Evolutionary conservation across 1,140 invertebrate species (phyloP).

Genomic region (Phthorimaea operculella): DNA sequence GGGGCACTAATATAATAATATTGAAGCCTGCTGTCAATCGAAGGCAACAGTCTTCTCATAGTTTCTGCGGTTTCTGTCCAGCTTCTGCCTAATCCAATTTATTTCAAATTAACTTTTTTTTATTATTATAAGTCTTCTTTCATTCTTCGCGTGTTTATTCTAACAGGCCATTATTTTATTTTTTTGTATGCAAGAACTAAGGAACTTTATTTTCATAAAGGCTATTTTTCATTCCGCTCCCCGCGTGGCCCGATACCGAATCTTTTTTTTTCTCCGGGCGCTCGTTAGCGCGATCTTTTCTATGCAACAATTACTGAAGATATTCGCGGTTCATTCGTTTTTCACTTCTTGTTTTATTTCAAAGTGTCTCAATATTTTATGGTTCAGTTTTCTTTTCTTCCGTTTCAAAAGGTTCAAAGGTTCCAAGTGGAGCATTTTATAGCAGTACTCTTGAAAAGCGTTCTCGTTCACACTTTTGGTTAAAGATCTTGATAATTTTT

Average conservation of each 20-base stretch:
- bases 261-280: slow-evolving; percentile 13
- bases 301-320: slow-evolving; percentile 22
- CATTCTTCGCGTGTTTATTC: too few species aligned
- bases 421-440: not conserved
- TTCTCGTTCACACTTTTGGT: not conserved
- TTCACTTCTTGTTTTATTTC: slow-evolving; percentile 14
- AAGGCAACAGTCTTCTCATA: too few species aligned
- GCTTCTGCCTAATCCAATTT: too few species aligned
- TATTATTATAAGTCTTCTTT: too few species aligned
- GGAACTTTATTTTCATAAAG: too few species aligned
- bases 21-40: too few species aligned
- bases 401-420: not conserved
- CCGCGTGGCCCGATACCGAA: slow-evolving; percentile 9
- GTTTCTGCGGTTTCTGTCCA: too few species aligned
- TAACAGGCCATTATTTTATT: too few species aligned
- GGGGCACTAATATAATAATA: too few species aligned
- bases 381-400: not conserved
- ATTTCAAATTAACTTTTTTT: too few species aligned
- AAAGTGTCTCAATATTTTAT: not conserved
- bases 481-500: not conserved
- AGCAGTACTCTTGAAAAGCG: not conserved
- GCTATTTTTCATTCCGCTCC: not conserved
- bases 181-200: too few species aligned
- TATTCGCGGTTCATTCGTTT: slow-evolving; percentile 14
- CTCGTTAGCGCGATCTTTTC: slow-evolving; percentile 23